Base-by-base conservation (phyloP, 2,888 invertebrate genomes). In the Drosophila picticornis region DNA sequence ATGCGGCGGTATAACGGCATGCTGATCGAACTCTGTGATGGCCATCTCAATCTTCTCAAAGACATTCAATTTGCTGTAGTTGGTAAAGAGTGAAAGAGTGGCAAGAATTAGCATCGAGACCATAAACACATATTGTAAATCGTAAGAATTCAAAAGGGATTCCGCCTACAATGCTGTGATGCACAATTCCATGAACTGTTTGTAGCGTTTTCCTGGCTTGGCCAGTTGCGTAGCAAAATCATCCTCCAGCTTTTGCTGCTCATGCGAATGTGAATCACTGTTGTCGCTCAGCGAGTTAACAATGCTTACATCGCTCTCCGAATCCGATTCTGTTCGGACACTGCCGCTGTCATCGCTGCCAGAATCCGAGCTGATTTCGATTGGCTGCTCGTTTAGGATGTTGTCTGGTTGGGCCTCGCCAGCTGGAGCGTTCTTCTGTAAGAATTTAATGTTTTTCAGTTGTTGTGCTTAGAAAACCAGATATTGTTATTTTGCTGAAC, bases 361-460 rank as follows among this genome's bases (percentile, higher is more conserved):
- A 1, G 77, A 77, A 0, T 78, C 78, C 3, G 78, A 78, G 52
- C 78, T 78, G 22, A 78, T 78, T 59, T 78, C 78, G 11, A 78
- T 75, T 43, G 75, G 80, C 31, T 72, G 72, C 40, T 75, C 77
- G 48, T 67, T 79, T 2, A 71, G 31, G 32, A 74, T 65, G 27
- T 78, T 57, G 32, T 74, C 58, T 22, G 58, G 55, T 4, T 43
- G 29, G 2, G 16, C 53, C 13, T 53, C 77, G 40, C 34, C 73
- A 77, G 32, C 40, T 74, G 74, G 74, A 77, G 63, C 53, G 16
- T 61, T 50, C 25, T 57, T 46, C 67, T 77, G 64, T n/a, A 34
- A 53, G 16, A 51, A 48, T 43, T n/a, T 27, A 9, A 46, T 16
- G 25, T 38, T 38, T 22, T 27, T 13, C 22, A 55, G 4, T 19